Base-by-base conservation (phyloP, 2,888 invertebrate genomes). In the Cepaea hortensis region DNA sequence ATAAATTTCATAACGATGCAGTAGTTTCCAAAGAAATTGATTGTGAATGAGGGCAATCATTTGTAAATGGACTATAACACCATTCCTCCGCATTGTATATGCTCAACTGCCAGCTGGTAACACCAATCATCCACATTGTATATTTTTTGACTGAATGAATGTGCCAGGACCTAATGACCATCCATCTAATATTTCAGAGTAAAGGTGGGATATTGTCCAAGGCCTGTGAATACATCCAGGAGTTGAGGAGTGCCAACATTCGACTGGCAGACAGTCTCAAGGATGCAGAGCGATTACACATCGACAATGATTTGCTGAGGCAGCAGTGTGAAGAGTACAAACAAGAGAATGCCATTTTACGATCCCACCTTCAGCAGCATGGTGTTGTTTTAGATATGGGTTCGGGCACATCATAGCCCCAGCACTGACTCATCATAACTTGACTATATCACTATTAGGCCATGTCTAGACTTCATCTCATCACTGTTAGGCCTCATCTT, bases 131-230 rank as follows among this genome's bases (percentile, higher is more conserved):
- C 35, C 35, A 35, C 35, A 35, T 35, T 35, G 35, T 35, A 35
- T 35, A 35, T 35, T 35, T 35, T 35, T 35, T 35, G 35, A 35
- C 35, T 35, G 35, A 35, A 35, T 35, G 35, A 35, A 35, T 35
- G 35, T 35, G 11, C 55, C 55, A 55, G 11, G 0, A 55, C 55
- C 6, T 55, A 11, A 55, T 55, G 6, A 11, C 55, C 55, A 35
- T 55, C 2, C 11, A 11, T 55, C 55, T 55, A 11, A 87, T 85
- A 75, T 90, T 91, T 65, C 96, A 97, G 96, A 98, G 98, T 93
- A 99, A 99, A 95, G 98, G 98, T 23, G 98, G 98, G 86, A 98
- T 98, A 91, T 95, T 99, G 91, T 97, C 98, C 9, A 98, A 98
- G 95, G 98, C 98, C 0, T 98, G 98, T 94, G 98, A 98, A 93